Evolutionary conservation across 2,888 invertebrate genomes (phyloP).

Genomic region (Leucozona laternaria): DNA sequence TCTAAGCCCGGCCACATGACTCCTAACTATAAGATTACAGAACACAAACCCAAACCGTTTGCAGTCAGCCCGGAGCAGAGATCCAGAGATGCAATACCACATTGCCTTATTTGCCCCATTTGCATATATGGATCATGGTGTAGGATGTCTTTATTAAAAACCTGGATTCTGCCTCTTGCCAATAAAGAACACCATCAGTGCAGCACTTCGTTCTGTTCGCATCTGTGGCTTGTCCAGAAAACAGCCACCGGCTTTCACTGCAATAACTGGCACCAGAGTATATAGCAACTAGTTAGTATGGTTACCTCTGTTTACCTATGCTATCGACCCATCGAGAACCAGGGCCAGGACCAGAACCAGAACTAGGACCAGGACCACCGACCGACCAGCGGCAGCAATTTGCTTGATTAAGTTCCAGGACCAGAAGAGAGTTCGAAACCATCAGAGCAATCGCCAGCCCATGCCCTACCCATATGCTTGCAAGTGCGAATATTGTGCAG

Average conservation of each 20-base stretch:
- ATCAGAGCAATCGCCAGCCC: not conserved
- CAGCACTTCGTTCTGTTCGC: not conserved
- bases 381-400: slow-evolving; percentile 59
- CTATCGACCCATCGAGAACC: slow-evolving; percentile 4
- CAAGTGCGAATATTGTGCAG: slow-evolving; percentile 66
- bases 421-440: slow-evolving; percentile 32
- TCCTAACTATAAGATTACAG: slow-evolving; percentile 68
- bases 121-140: slow-evolving; percentile 54
- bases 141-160: slow-evolving; percentile 67
- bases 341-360: slow-evolving; percentile 44
- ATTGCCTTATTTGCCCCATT: slow-evolving; percentile 39
- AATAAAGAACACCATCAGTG: slow-evolving; percentile 54
- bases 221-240: slow-evolving; percentile 41
- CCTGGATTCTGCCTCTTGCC: slow-evolving; percentile 49
- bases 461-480: not conserved
- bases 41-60: slow-evolving; percentile 68
- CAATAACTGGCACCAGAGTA: slow-evolving; percentile 38
- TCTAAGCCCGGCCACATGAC: slow-evolving; percentile 68
- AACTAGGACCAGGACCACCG: slow-evolving; percentile 48
- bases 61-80: slow-evolving; percentile 41
- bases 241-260: slow-evolving; percentile 39
- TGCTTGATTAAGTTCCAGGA: slow-evolving; percentile 73
- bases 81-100: slow-evolving; percentile 40
- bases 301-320: slow-evolving; percentile 26
- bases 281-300: slow-evolving; percentile 43